These are phyloP conservation scores for Dynastes grantii DNA, from an alignment of 2,888 invertebrate genomes.

Conservation along the genomic window DNA sequence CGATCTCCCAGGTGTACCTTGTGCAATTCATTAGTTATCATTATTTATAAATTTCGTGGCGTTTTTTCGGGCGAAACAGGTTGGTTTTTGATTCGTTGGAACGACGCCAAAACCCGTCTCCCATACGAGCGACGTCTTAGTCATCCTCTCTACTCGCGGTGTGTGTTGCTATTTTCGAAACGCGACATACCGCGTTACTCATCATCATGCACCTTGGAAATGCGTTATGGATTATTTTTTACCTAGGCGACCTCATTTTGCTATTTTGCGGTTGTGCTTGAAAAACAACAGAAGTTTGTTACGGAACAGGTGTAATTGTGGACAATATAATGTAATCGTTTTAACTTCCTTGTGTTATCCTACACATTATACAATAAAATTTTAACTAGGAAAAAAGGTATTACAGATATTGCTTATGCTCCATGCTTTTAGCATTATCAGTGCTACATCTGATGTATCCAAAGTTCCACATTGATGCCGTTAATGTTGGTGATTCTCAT, in stretches of 20 bases:
- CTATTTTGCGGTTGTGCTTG: slow-evolving; percentile 17
- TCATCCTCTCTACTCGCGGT: slow-evolving; percentile 38
- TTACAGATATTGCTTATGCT: too few species aligned
- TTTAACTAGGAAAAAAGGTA: too few species aligned
- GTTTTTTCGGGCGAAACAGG: slow-evolving; percentile 49
- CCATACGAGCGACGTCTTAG: slow-evolving; percentile 43
- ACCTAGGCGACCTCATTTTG: slow-evolving; percentile 41
- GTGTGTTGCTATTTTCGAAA: slow-evolving; percentile 40
- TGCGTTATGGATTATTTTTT: slow-evolving; percentile 49
- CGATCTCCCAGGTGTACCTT: slow-evolving; percentile 49
- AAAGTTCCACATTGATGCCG: too few species aligned
- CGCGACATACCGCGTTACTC: slow-evolving; percentile 44
- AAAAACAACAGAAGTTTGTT: slow-evolving; percentile 22
- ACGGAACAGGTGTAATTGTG: neutral
- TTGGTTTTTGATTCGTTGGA: slow-evolving; percentile 50
- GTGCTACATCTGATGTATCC: too few species aligned
- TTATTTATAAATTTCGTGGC: slow-evolving; percentile 52
- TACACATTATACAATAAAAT: neutral
- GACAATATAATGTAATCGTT: neutral
- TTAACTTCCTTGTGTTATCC: too few species aligned
- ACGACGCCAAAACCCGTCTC: slow-evolving; percentile 35
- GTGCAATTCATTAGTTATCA: slow-evolving; percentile 53
- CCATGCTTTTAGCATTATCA: too few species aligned
- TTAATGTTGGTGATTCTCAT: too few species aligned
- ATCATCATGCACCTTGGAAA: slow-evolving; percentile 48